phyloP scores from a whole-genome alignment of 2,888 invertebrate species.

The Tachina lurida region DNA sequence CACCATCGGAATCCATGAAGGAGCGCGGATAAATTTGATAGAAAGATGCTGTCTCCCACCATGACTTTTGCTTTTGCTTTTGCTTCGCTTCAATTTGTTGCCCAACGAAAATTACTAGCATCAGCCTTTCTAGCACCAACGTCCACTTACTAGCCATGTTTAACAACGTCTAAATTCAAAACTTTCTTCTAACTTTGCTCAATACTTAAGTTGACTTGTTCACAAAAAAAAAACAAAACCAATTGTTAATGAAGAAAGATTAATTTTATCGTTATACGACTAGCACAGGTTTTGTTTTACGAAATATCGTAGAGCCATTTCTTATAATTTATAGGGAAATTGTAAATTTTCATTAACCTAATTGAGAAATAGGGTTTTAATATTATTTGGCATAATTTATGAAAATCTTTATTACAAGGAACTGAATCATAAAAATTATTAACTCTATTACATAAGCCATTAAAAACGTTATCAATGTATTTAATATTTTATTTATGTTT shows the following conservation, averaged over 20 bases:
- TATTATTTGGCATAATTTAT: no score
- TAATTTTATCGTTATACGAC: not conserved
- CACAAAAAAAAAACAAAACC: not conserved
- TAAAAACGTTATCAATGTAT: no score
- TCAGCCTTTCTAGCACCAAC: constrained; percentile 51
- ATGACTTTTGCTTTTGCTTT: constrained; percentile 80
- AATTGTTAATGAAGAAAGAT: not conserved
- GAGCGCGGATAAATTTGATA: constrained; percentile 95
- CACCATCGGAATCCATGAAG: constrained; percentile 91
- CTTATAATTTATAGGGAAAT: no score
- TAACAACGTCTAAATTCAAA: not conserved
- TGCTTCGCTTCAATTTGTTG: constrained; percentile 45
- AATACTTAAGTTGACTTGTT: not conserved
- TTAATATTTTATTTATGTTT: no score
- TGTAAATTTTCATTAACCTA: no score
- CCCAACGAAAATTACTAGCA: constrained; percentile 71
- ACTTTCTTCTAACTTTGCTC: not conserved
- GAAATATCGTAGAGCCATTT: no score
- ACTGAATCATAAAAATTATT: no score
- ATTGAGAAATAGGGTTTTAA: no score
- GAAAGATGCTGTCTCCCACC: constrained; percentile 92
- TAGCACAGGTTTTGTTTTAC: no score
- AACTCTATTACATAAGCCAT: no score
- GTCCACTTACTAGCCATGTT: constrained; percentile 47
- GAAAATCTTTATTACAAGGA: no score